phyloP scores from a whole-genome alignment of 2,797 vertebrate species.

The Tokudaia muenninki region DNA sequence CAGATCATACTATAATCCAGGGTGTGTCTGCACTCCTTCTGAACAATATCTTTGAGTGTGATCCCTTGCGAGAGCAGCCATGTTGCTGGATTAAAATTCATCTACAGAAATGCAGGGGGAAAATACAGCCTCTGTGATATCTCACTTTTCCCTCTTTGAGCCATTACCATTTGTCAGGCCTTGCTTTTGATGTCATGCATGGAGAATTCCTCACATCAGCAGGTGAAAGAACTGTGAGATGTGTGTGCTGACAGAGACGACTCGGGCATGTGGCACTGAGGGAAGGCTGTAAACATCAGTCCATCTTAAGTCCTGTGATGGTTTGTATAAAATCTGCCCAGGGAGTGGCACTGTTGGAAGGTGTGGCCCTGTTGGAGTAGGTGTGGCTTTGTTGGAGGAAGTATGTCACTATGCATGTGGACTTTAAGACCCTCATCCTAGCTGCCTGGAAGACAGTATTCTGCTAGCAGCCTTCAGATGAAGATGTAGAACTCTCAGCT shows the following conservation, averaged over 20 bases:
- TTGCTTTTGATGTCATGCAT: background rate
- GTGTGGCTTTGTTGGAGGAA: too few species aligned
- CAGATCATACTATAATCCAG: background rate
- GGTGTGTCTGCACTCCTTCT: background rate
- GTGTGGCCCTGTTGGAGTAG: too few species aligned
- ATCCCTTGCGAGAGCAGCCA: background rate
- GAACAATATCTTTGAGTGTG: background rate
- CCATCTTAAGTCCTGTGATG: background rate
- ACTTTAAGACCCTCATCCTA: too few species aligned
- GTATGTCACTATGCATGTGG: too few species aligned
- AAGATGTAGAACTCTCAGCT: too few species aligned
- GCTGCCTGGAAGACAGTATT: too few species aligned
- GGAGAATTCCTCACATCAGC: background rate
- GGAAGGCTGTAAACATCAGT: background rate
- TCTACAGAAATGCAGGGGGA: background rate
- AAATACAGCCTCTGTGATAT: background rate
- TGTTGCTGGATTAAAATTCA: background rate
- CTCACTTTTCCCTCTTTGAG: slow-evolving; percentile 47
- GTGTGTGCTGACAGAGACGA: background rate
- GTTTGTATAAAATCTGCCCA: too few species aligned
- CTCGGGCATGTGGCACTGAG: background rate
- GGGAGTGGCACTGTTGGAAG: too few species aligned
- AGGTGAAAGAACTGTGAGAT: slow-evolving; percentile 5
- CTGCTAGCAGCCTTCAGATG: too few species aligned
- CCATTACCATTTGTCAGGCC: background rate